Evolutionary conservation across 2,888 invertebrate species (phyloP), one percentile per base, ranked within the genome.

Genomic region (Orthosia gothica): DNA sequence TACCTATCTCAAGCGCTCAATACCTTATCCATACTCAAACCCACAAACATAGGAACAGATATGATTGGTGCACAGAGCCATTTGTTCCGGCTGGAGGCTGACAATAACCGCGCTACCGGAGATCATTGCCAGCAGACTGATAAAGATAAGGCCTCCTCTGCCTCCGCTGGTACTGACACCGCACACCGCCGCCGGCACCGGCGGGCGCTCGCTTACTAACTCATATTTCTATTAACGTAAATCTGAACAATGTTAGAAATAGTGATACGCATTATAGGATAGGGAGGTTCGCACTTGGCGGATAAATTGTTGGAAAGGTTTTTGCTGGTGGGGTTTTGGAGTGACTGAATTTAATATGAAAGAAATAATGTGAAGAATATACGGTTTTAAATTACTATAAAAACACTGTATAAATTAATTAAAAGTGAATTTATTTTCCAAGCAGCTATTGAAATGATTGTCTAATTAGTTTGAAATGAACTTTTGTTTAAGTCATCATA

Each of bases 221-320:
- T 93, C 93, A 92, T 90, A 92, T 93, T 93, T 94, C 92, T 93
- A 93, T 93, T 92, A 93, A 91, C 89, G 89, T 92, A 92, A 92
- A 93, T 93, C 91, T 87, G 87, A 89, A 88, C 85, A 82, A 89
- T 79, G 88, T 87, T 87, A 83, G 82, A 87, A 85, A 87, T 86
- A 82, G 84, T 75, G 45, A 80, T 83, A 89, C 88, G 87, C 86
- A 88, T 87, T 89, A 83, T 71, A 66, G 58, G 89, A 82, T 71
- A 65, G 59, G 18, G 54, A 59, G 47, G 13, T n/a, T 70, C 87
- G 77, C 85, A 87, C 88, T 87, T 32, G 70, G 61, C 52, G 7
- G 11, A 40, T 9, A n/a, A 82, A 81, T 64, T 68, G 83, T 40
- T 20, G 11, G 20, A 16, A 23, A 11, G 12, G 11, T 1, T 15